Conservation (phyloP, 2,797 vertebrate genomes). For the Galagoides demidoff region DNA sequence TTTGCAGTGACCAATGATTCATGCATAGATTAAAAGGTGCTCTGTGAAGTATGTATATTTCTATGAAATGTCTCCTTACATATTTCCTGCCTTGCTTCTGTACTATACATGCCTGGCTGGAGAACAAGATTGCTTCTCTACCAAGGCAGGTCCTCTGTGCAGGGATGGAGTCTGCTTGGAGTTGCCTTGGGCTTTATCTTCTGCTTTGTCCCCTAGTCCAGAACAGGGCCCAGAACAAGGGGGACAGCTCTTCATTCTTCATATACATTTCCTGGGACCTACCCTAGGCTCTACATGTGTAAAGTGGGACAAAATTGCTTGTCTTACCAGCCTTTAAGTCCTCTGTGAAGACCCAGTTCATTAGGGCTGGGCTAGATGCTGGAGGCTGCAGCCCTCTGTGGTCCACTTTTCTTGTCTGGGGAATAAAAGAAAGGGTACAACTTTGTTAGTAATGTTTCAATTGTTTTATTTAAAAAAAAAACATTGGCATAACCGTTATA, state of each 20-base stretch:
- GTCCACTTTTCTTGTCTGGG: not conserved
- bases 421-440: not conserved
- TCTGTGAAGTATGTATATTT: not conserved
- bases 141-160: not conserved
- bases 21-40: not conserved
- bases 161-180: not conserved
- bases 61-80: not conserved
- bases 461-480: not conserved
- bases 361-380: not conserved
- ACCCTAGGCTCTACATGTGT: not conserved
- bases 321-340: not conserved
- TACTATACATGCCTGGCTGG: not conserved
- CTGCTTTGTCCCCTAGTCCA: not conserved
- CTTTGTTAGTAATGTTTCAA: not conserved
- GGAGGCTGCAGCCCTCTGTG: rapidly evolving
- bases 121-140: rapidly evolving
- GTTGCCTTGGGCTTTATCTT: not conserved
- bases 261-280: not conserved
- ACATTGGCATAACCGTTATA: not conserved
- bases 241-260: not conserved
- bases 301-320: too few relatives aligned
- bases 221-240: too few relatives aligned
- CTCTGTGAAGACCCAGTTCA: not conserved
- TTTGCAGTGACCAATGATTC: not conserved
- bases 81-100: not conserved